phyloP scores from a whole-genome alignment of 2,888 invertebrate species.

The Drosophila eohydei region DNA sequence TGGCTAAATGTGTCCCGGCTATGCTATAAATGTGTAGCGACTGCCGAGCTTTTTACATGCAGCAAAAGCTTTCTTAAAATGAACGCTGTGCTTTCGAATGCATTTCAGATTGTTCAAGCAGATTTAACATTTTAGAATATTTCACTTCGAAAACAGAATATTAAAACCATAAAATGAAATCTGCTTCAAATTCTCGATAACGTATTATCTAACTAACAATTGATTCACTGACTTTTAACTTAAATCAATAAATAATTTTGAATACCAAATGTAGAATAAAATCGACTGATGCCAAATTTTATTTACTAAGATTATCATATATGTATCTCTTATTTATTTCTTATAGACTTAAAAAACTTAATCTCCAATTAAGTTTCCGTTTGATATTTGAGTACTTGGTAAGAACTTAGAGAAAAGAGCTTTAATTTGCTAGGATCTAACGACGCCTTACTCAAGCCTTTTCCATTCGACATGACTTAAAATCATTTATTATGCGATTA shows the following conservation, averaged over 20 bases:
- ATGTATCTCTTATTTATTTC: background rate
- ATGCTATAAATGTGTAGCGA: conserved; percentile 29
- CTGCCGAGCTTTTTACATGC: background rate
- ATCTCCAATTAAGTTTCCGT: background rate
- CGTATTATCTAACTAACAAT: no score
- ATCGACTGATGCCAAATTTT: background rate
- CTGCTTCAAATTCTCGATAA: no score
- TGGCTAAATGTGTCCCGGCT: conserved; percentile 26
- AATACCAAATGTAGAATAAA: no score
- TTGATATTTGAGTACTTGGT: background rate
- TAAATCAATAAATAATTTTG: no score
- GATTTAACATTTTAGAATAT: background rate
- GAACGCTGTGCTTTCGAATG: background rate
- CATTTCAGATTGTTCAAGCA: background rate
- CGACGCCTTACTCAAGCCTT: background rate
- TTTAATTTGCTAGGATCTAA: background rate
- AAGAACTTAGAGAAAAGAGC: background rate
- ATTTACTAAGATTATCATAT: background rate
- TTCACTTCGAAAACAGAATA: background rate
- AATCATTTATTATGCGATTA: conserved; percentile 7
- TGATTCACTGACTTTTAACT: no score
- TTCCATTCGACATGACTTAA: background rate
- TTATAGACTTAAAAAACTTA: background rate
- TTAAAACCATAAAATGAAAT: no score
- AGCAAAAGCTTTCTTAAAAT: background rate